phyloP scores from a whole-genome alignment of 2,888 invertebrate species.

The Cephus pygmeus region DNA sequence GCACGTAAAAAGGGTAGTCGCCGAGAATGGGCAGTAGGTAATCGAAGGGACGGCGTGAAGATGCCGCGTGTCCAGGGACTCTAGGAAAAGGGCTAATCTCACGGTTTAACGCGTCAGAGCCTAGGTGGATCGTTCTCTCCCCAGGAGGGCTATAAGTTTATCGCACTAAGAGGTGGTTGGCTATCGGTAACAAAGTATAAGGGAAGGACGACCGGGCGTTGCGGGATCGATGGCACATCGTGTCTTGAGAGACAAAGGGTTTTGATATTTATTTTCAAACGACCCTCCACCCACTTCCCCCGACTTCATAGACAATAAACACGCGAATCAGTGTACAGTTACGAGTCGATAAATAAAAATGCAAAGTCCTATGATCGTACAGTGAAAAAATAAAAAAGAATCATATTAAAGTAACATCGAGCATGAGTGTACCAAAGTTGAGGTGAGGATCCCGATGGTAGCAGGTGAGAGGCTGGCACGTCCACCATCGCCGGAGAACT shows the following conservation, averaged over 20 bases:
- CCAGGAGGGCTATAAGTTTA: background rate
- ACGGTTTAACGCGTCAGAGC: background rate
- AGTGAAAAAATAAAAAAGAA: background rate
- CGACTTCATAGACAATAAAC: background rate
- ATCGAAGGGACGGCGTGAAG: background rate
- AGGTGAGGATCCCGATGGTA: constrained; percentile 35
- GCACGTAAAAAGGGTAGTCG: background rate
- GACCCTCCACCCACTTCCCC: background rate
- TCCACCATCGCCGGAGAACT: constrained; percentile 69
- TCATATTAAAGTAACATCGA: background rate
- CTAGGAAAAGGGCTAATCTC: background rate
- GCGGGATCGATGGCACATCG: background rate
- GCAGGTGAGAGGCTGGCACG: constrained; percentile 59
- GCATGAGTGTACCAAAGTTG: constrained; percentile 33
- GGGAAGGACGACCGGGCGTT: background rate
- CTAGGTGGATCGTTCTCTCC: background rate
- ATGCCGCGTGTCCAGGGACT: background rate
- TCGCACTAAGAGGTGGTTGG: background rate
- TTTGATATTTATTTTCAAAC: background rate
- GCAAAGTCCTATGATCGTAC: background rate
- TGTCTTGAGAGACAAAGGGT: background rate
- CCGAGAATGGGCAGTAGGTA: background rate
- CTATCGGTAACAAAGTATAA: background rate
- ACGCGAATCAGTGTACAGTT: background rate
- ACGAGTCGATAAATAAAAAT: background rate